Evolutionary conservation across 2,888 invertebrate genomes (phyloP).

Genomic region (Drosophila histrio): DNA sequence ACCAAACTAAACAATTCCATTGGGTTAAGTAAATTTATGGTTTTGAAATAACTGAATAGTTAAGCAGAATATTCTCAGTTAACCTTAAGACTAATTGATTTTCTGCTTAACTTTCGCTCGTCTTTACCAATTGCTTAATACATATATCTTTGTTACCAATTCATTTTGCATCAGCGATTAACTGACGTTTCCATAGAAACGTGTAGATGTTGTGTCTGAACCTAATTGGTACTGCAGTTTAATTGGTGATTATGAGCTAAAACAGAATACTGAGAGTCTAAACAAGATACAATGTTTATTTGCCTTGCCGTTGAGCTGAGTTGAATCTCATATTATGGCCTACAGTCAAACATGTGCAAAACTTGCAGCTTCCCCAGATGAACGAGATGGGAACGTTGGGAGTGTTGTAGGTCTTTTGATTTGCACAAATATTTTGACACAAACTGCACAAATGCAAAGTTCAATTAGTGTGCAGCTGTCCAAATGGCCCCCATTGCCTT

Average conservation of each 20-base stretch:
- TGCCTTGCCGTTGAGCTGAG: constrained; percentile 21
- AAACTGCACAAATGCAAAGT: constrained; percentile 66
- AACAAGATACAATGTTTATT: constrained; percentile 47
- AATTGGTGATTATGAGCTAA: constrained; percentile 65
- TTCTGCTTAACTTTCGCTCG: background rate
- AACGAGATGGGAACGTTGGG: background rate
- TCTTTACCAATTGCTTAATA: background rate
- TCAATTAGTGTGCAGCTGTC: constrained; percentile 65
- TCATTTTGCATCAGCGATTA: background rate
- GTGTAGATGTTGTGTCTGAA: background rate
- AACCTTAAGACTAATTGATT: too few relatives aligned
- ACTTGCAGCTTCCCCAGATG: constrained; percentile 16
- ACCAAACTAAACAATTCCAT: too few relatives aligned
- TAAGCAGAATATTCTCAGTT: too few relatives aligned
- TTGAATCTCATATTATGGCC: constrained; percentile 30
- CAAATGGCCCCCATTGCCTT: background rate
- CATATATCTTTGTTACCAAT: background rate
- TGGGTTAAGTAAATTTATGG: too few relatives aligned
- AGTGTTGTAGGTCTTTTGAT: constrained; percentile 48
- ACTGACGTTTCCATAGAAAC: background rate
- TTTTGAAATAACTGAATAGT: too few relatives aligned
- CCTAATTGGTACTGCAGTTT: background rate
- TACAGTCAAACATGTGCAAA: constrained; percentile 63
- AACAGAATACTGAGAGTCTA: constrained; percentile 6
- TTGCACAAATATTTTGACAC: constrained; percentile 66